Conservation (phyloP, 1,140 invertebrate genomes). For the Propsilocerus akamusi region DNA sequence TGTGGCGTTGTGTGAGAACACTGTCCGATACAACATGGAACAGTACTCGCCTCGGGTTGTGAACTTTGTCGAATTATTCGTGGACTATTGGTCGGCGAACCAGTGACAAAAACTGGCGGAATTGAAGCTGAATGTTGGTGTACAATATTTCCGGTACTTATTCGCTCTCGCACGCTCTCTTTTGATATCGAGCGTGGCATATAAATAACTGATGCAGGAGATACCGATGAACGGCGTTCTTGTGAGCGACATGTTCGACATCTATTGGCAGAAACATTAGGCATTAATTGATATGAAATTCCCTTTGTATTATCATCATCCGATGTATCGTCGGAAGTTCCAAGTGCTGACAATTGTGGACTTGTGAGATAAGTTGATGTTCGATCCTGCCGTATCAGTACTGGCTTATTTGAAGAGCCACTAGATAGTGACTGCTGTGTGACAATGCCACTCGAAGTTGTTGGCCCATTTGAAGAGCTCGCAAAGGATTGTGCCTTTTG, state of each 20-base stretch:
- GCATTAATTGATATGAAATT: constrained; percentile 13
- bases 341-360: constrained; percentile 47
- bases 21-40: constrained; percentile 37
- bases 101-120: constrained; percentile 48
- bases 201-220: constrained; percentile 8
- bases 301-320: constrained; percentile 13
- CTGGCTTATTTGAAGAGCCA: constrained; percentile 37
- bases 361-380: constrained; percentile 53
- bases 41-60: constrained; percentile 61
- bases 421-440: constrained; percentile 8
- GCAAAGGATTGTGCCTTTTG: constrained; percentile 1
- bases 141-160: constrained; percentile 35
- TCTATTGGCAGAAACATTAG: background rate
- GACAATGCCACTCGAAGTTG: constrained; percentile 8
- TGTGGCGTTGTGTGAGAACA: constrained; percentile 37
- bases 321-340: constrained; percentile 50
- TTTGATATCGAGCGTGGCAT: constrained; percentile 8
- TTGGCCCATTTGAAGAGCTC: constrained; percentile 1
- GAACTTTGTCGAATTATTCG: constrained; percentile 79
- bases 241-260: background rate
- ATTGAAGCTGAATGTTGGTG: constrained; percentile 31
- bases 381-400: constrained; percentile 65
- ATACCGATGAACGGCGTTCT: constrained; percentile 10
- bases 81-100: constrained; percentile 37
- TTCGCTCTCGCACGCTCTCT: background rate